These are phyloP conservation scores for Myotis findleyi DNA, from an alignment of 2,797 vertebrate genomes.

Conservation along the genomic window DNA sequence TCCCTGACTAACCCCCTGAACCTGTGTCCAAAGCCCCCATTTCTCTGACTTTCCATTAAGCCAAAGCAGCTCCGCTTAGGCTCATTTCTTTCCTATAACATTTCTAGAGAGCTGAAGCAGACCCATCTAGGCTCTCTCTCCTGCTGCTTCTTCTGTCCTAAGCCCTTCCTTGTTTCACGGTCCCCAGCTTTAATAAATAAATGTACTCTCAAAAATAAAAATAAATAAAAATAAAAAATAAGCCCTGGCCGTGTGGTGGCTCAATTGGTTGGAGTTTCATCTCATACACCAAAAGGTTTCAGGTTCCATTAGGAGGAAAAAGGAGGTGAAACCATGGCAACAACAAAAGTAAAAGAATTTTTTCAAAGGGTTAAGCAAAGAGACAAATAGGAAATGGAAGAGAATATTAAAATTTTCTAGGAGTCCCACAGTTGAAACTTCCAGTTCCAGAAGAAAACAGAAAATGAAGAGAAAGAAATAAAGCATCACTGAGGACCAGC, in stretches of 20 bases:
- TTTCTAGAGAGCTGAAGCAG: too few relatives aligned
- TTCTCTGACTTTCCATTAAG: too few relatives aligned
- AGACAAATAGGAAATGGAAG: slow-evolving; percentile 6
- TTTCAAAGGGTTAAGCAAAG: neutral
- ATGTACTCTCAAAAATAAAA: neutral
- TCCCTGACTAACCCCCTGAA: too few relatives aligned
- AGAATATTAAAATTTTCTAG: neutral
- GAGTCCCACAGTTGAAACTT: slow-evolving; percentile 3
- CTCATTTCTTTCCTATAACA: too few relatives aligned
- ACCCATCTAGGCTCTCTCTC: too few relatives aligned
- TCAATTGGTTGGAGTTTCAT: neutral
- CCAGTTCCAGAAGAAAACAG: neutral
- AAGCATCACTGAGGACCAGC: neutral
- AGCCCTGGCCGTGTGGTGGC: neutral
- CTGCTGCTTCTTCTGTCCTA: neutral
- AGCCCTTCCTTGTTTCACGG: neutral
- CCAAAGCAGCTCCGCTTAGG: too few relatives aligned
- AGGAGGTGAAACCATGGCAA: too few relatives aligned
- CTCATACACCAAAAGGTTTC: neutral
- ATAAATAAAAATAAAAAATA: neutral
- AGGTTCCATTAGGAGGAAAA: neutral
- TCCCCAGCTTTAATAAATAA: neutral
- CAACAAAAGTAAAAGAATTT: neutral
- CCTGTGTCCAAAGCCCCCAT: too few relatives aligned
- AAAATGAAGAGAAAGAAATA: neutral